Evolutionary conservation across 2,113 vertebrate genomes (phyloP).

Genomic region (Podarcis raffonei): DNA sequence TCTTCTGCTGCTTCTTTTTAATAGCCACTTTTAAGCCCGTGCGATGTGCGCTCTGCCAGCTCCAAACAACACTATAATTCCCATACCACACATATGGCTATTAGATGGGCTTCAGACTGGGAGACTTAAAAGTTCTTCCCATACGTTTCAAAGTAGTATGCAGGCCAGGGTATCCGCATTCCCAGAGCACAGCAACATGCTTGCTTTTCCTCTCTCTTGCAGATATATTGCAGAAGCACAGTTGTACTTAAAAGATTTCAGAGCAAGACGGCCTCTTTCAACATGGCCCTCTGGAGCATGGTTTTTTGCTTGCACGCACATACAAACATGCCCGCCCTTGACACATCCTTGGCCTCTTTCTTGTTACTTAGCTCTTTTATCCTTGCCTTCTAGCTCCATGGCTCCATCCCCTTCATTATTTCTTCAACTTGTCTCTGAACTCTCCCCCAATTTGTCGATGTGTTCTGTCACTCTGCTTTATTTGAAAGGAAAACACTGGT

Average conservation of each 20-base stretch:
- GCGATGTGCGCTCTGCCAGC: background rate
- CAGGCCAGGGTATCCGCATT: background rate
- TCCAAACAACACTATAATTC: conserved; percentile 23
- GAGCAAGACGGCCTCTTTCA: background rate
- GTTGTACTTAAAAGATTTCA: background rate
- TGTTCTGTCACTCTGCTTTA: background rate
- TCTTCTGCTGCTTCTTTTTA: conserved; percentile 46
- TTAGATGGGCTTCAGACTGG: background rate
- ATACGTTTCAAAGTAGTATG: background rate
- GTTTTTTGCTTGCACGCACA: background rate
- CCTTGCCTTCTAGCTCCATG: background rate
- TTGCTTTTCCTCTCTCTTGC: background rate
- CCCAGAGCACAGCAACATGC: background rate
- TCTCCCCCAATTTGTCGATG: background rate
- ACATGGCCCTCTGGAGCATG: background rate
- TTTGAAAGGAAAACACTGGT: conserved; percentile 19
- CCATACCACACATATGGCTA: background rate
- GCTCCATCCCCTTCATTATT: background rate
- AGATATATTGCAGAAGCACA: background rate
- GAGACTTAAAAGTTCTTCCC: background rate
- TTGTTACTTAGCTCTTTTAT: conserved; percentile 13
- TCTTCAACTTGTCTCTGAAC: background rate
- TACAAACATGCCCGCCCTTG: background rate
- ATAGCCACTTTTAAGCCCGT: conserved; percentile 48
- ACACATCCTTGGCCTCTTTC: background rate